Conservation (phyloP, 2,888 invertebrate species). For the Sthenelais limicola region DNA sequence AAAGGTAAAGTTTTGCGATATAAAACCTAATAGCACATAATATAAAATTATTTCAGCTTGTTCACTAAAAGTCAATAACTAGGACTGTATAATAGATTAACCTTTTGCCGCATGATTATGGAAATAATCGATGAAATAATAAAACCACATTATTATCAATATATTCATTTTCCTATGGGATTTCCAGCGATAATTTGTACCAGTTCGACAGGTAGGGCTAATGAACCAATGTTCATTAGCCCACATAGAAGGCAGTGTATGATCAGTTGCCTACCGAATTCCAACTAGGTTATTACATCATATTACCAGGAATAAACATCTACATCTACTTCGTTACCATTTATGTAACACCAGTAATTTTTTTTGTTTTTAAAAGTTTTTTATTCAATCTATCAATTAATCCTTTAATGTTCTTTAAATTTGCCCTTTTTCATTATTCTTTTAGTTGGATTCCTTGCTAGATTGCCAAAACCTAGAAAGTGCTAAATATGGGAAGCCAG, state of each 20-base stretch:
- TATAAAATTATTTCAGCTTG: background rate
- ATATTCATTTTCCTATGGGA: background rate
- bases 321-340: too few species aligned
- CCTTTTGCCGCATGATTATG: too few species aligned
- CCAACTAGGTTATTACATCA: too few species aligned
- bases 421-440: background rate
- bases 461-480: slow-evolving; percentile 45
- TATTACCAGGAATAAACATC: too few species aligned
- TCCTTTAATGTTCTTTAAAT: background rate
- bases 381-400: background rate
- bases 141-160: background rate
- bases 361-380: background rate
- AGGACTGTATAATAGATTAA: too few species aligned
- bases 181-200: background rate
- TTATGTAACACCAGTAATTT: background rate
- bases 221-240: background rate
- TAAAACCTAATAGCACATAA: background rate
- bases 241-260: background rate
- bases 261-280: too few species aligned
- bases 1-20: too few species aligned
- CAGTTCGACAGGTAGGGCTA: background rate
- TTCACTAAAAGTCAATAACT: too few species aligned
- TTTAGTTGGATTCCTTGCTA: slow-evolving; percentile 49
- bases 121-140: too few species aligned
- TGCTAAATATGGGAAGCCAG: slow-evolving; percentile 75